Evolutionary conservation across 2,797 vertebrate genomes (phyloP).

Genomic region (Chaenodraco wilsoni): DNA sequence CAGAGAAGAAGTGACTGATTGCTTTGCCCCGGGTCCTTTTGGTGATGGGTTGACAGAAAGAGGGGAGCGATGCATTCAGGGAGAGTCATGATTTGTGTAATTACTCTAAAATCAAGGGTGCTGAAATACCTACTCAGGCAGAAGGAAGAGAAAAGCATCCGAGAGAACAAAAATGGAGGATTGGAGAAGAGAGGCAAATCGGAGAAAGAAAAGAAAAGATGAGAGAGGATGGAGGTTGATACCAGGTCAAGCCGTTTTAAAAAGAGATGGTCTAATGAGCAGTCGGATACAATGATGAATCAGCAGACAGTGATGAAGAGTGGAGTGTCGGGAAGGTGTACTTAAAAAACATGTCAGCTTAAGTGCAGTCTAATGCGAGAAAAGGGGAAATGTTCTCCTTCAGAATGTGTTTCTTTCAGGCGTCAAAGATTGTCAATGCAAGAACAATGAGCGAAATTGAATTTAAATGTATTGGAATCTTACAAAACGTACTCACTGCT

Average conservation of each 20-base stretch:
- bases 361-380: constrained; percentile 29
- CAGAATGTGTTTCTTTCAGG: not conserved
- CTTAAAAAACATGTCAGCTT: not conserved
- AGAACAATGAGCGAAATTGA: constrained; percentile 24
- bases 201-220: constrained; percentile 48
- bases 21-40: constrained; percentile 66
- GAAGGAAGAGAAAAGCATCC: constrained; percentile 60
- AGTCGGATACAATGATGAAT: constrained; percentile 70
- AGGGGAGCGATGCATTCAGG: constrained; percentile 58
- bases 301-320: constrained; percentile 53
- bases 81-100: constrained; percentile 78
- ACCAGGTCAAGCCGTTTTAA: constrained; percentile 67
- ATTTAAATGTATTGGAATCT: constrained; percentile 19
- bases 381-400: not conserved
- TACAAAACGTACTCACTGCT: constrained; percentile 1
- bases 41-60: constrained; percentile 63
- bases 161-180: constrained; percentile 61
- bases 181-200: constrained; percentile 30
- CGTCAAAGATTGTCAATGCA: constrained; percentile 4
- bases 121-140: constrained; percentile 68
- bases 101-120: constrained; percentile 78
- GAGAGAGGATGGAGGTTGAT: constrained; percentile 46
- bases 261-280: constrained; percentile 67
- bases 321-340: constrained; percentile 15
- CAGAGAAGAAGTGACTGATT: constrained; percentile 66